Evolutionary conservation across 2,797 vertebrate species (phyloP).

Genomic region (Gymnothorax reevesii): DNA sequence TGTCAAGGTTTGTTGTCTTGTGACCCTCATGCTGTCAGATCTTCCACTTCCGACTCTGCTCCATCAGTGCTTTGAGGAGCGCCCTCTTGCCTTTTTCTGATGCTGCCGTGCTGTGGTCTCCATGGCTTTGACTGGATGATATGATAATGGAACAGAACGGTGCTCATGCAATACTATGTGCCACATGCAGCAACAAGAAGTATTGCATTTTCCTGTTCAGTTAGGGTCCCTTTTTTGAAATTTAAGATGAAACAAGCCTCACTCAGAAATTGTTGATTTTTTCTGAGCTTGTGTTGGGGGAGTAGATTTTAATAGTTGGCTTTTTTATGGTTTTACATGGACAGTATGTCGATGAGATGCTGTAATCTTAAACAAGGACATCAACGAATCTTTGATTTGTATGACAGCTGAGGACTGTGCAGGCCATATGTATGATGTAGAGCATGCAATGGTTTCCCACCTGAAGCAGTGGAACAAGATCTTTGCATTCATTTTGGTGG

Average conservation of each 20-base stretch:
- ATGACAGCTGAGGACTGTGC: not conserved
- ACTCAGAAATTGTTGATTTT: not conserved
- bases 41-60: not conserved
- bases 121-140: not conserved
- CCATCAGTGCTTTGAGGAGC: not conserved
- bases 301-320: not conserved
- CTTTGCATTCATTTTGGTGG: not conserved
- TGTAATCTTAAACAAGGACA: not conserved
- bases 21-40: not conserved
- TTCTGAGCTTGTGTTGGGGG: not conserved
- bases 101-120: not conserved
- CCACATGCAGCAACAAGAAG: too few relatives aligned
- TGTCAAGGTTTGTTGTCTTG: too few relatives aligned
- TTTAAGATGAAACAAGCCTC: not conserved
- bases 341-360: not conserved
- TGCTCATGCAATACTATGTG: too few relatives aligned
- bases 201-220: not conserved
- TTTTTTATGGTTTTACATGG: not conserved
- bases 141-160: not conserved
- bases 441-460: not conserved
- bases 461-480: not conserved
- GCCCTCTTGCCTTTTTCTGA: not conserved
- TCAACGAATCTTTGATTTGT: not conserved
- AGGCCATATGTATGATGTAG: not conserved
- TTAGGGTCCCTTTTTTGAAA: not conserved